Conservation (phyloP, 2,797 vertebrate genomes). For the Channa striata region DNA sequence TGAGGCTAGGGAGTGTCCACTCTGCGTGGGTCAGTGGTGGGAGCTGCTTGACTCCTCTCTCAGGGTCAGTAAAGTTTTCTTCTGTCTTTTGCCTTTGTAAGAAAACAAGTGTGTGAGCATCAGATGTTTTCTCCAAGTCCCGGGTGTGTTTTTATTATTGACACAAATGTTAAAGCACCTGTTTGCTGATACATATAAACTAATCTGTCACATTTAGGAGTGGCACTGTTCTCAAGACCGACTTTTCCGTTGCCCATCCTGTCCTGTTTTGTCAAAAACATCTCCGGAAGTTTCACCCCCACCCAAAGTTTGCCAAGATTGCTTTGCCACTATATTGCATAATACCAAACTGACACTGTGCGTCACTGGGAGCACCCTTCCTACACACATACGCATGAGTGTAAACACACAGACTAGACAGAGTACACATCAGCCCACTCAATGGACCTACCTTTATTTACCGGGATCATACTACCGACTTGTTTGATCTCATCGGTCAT, state of each 20-base stretch:
- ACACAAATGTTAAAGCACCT: neutral
- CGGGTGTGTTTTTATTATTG: neutral
- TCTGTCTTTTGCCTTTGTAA: slow-evolving; percentile 19
- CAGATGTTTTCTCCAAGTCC: neutral
- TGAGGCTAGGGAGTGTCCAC: slow-evolving; percentile 40
- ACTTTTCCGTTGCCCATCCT: slow-evolving; percentile 58
- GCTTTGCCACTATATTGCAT: slow-evolving; percentile 63
- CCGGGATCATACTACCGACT: slow-evolving; percentile 30
- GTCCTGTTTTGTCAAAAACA: slow-evolving; percentile 54
- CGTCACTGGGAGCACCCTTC: slow-evolving; percentile 79
- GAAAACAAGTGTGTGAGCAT: slow-evolving; percentile 12
- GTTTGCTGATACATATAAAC: neutral
- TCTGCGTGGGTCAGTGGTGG: slow-evolving; percentile 52
- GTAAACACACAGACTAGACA: slow-evolving; percentile 52
- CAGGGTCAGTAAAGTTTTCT: slow-evolving; percentile 39
- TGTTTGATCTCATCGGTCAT: slow-evolving; percentile 36
- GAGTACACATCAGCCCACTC: slow-evolving; percentile 35
- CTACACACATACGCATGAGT: slow-evolving; percentile 55
- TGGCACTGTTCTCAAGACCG: slow-evolving; percentile 20
- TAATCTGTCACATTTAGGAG: slow-evolving; percentile 41
- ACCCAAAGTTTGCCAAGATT: slow-evolving; percentile 66
- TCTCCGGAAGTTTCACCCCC: slow-evolving; percentile 66
- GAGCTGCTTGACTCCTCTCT: slow-evolving; percentile 57
- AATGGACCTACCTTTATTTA: slow-evolving; percentile 60
- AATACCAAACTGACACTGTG: slow-evolving; percentile 74